phyloP scores from a whole-genome alignment of 2,888 invertebrate genomes.

The Callyntrura guangdongensis region DNA sequence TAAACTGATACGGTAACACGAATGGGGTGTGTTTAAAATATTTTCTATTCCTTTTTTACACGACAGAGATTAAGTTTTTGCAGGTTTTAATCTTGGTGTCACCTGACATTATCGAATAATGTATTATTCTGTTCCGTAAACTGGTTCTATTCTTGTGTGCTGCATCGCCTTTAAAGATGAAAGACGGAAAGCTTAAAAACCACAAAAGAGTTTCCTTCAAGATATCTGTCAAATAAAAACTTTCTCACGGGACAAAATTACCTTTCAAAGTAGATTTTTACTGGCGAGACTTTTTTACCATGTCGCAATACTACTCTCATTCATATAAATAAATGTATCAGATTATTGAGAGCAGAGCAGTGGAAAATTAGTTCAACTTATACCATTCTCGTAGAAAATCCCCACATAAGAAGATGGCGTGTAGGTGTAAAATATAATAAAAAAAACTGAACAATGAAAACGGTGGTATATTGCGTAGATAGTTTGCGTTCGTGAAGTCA shows the following conservation, averaged over 20 bases:
- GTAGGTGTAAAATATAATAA: conserved; percentile 76
- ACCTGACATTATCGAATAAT: conserved; percentile 11
- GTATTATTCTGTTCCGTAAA: not conserved
- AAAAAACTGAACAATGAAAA: conserved; percentile 11
- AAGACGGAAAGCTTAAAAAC: conserved; percentile 65
- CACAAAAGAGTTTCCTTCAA: conserved; percentile 64
- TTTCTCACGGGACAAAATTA: conserved; percentile 68
- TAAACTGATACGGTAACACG: not conserved
- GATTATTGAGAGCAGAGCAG: conserved; percentile 78
- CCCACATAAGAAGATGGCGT: conserved; percentile 18
- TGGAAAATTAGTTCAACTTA: conserved; percentile 75
- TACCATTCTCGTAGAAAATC: conserved; percentile 8
- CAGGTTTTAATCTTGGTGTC: conserved; percentile 28
- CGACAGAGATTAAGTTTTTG: conserved; percentile 25
- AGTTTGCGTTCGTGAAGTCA: conserved; percentile 28
- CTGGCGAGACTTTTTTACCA: not conserved
- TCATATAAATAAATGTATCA: conserved; percentile 76
- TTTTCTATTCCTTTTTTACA: not conserved
- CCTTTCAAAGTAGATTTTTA: conserved; percentile 5
- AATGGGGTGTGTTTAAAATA: not conserved
- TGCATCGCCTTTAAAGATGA: not conserved
- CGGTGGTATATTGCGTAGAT: not conserved
- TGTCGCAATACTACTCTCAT: conserved; percentile 24
- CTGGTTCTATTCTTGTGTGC: not conserved
- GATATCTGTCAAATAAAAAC: conserved; percentile 50